These are phyloP conservation scores for Kryptolebias marmoratus DNA, from an alignment of 2,113 vertebrate species.

Conservation along the genomic window DNA sequence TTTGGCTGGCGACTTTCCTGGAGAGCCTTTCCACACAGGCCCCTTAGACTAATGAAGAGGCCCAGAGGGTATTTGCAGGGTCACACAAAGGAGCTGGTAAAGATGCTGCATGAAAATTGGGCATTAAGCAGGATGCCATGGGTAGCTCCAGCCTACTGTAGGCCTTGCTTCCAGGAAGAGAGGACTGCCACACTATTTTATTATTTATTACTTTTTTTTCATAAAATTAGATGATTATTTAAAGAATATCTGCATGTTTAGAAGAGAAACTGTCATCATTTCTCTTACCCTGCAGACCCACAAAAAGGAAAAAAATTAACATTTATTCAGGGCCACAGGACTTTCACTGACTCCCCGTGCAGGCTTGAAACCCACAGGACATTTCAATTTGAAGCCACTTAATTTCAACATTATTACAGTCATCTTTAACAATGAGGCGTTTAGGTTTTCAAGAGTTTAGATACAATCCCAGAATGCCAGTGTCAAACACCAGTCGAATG, in stretches of 20 bases:
- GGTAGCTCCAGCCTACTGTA: slow-evolving; percentile 70
- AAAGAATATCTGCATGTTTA: slow-evolving; percentile 62
- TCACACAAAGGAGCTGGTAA: slow-evolving; percentile 78
- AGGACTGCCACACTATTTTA: slow-evolving; percentile 37
- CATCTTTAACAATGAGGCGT: slow-evolving; percentile 60
- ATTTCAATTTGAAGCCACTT: slow-evolving; percentile 75
- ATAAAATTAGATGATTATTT: slow-evolving; percentile 77
- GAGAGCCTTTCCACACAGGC: slow-evolving; percentile 74
- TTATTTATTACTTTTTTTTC: slow-evolving; percentile 47
- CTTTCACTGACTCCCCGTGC: slow-evolving; percentile 63
- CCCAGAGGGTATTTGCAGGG: slow-evolving; percentile 84
- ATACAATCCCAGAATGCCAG: slow-evolving; percentile 73
- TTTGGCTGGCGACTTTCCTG: slow-evolving; percentile 78
- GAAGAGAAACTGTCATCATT: slow-evolving; percentile 51
- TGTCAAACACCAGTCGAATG: slow-evolving; percentile 71
- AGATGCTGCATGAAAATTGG: slow-evolving; percentile 75
- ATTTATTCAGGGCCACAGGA: slow-evolving; percentile 62
- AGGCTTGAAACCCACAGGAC: slow-evolving; percentile 67
- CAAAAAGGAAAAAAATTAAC: slow-evolving; percentile 61
- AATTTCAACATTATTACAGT: slow-evolving; percentile 59
- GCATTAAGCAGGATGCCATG: slow-evolving; percentile 75
- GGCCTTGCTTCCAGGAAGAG: slow-evolving; percentile 71
- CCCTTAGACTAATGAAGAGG: slow-evolving; percentile 80
- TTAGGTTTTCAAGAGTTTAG: slow-evolving; percentile 57
- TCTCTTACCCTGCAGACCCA: slow-evolving; percentile 68